A percentile compares a stretch with the other conserved stretches of the same genome.
Evolutionary conservation across 2,113 vertebrate species (phyloP).

Genomic region (Herpailurus yagouaroundi): DNA sequence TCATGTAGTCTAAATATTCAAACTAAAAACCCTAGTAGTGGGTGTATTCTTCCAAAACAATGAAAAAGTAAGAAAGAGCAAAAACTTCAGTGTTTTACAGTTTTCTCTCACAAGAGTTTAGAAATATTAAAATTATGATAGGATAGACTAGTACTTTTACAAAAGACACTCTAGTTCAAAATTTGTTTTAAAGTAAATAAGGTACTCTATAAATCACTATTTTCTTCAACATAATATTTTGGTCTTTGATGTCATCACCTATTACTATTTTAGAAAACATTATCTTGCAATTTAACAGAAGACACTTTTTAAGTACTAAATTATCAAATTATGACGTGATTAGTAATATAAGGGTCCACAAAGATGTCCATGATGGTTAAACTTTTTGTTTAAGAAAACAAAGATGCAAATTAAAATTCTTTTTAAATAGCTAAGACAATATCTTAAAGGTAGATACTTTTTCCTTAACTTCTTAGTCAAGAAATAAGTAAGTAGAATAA

Average conservation of each 20-base stretch:
- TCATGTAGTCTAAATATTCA: conserved; percentile 66
- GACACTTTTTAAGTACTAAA: neutral
- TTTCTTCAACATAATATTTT: neutral
- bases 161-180: neutral
- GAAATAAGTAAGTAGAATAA: neutral
- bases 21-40: neutral
- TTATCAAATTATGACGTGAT: neutral
- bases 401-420: conserved; percentile 12
- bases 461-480: neutral
- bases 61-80: conserved; percentile 26
- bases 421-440: neutral
- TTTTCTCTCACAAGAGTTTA: neutral
- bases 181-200: neutral
- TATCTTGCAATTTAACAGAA: neutral
- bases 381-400: neutral
- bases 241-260: neutral
- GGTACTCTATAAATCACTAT: neutral
- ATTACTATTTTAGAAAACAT: neutral
- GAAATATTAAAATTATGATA: neutral
- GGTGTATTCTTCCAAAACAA: neutral
- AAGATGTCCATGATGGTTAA: neutral
- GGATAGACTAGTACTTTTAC: neutral
- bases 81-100: neutral
- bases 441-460: neutral
- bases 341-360: neutral